Conservation (phyloP, 2,113 vertebrate genomes). For the Orycteropus afer region DNA sequence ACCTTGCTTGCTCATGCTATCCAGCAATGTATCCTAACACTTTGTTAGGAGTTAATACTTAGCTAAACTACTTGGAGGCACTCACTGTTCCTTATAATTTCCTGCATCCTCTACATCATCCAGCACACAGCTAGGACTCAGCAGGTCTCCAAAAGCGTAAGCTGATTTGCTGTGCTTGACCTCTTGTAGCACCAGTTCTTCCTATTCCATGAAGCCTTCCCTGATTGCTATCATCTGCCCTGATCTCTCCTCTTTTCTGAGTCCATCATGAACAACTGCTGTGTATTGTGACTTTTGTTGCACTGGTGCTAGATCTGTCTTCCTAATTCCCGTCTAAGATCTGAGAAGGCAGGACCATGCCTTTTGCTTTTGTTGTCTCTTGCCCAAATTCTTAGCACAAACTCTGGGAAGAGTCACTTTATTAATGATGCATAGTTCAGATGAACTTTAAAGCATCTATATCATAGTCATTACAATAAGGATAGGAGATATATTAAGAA, state of each 20-base stretch:
- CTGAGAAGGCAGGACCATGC: not conserved
- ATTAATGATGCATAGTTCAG: not conserved
- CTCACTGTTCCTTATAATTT: not conserved
- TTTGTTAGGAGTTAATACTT: not conserved
- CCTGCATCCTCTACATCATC: not conserved
- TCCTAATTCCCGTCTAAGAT: not conserved
- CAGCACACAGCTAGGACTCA: not conserved
- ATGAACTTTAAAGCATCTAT: slow-evolving; percentile 32
- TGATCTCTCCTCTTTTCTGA: not conserved
- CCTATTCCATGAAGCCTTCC: not conserved
- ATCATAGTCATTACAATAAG: not conserved
- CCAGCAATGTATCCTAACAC: not conserved
- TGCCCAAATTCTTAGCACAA: slow-evolving; percentile 18
- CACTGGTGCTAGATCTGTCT: not conserved
- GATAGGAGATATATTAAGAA: slow-evolving; percentile 10
- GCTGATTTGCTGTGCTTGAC: not conserved
- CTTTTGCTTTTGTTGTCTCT: not conserved
- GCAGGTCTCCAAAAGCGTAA: not conserved
- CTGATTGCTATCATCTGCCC: not conserved
- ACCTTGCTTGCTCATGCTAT: not conserved
- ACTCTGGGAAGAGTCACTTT: not conserved
- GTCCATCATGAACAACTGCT: not conserved
- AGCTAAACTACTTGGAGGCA: not conserved
- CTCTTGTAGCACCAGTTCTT: not conserved
- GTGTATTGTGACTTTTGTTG: not conserved